Base-by-base conservation (phyloP, 2,797 vertebrate species). In the Gobio occitaniae region DNA sequence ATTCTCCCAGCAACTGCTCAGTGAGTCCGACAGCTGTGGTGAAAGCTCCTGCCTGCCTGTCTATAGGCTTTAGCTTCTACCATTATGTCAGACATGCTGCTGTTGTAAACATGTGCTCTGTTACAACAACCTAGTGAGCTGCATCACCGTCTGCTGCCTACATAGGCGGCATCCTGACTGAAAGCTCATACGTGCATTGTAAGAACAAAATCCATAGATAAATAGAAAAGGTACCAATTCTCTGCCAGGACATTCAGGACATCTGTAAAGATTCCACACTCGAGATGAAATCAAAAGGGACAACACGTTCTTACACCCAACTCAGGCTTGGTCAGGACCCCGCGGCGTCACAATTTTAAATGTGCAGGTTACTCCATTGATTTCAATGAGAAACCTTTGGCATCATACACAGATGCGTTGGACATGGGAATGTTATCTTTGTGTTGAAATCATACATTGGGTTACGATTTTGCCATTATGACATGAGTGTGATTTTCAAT, bases 31-130 rank as follows among this genome's bases (percentile, higher is more conserved):
- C 25, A 65, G 61, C 61, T 79, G 77, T 65, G 41, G 44, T 3
- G 63, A 38, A 19, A 78, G 25, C 63, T 25, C 44, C 32, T 61
- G 44, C 0, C 78, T 68, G 63, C 47, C 78, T 47, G 29, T 69
- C 63, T 80, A 13, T 32, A 69, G 6, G 19, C 78, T 50, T 52
- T 50, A 54, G 29, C 78, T 78, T 78, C 25, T 29, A 48, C 25
- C 25, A 12, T 63, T n/a, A 13, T 48, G 21, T 32, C n/a, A 48
- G 25, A 10, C 16, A 47, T 19, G 21, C 75, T 41, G 75, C 19
- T 59, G 75, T 78, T 44, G 13, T 6, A 78, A 44, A 61, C 56
- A 78, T 44, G 32, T 61, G 36, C 54, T 59, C 12, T 61, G 75
- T 44, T 38, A 76, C 17, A 76, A 13, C 25, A 74, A 29, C 47